Conservation (phyloP, 2,888 invertebrate species). For the Idaea biselata region DNA sequence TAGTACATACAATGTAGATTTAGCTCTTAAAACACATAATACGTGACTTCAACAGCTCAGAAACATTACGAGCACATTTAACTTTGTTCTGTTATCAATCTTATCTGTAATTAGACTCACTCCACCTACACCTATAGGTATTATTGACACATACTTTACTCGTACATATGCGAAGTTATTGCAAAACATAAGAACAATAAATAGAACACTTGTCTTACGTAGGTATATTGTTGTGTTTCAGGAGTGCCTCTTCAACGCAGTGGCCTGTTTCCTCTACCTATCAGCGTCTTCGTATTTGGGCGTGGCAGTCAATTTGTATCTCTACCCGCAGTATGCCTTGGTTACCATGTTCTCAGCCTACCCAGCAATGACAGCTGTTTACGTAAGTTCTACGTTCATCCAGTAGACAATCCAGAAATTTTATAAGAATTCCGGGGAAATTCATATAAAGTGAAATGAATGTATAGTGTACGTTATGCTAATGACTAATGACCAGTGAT, state of each 20-base stretch:
- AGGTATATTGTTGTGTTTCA: slow-evolving; percentile 55
- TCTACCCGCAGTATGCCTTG: slow-evolving; percentile 87
- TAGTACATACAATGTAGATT: too few species aligned
- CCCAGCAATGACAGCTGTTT: slow-evolving; percentile 93
- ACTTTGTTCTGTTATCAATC: background rate
- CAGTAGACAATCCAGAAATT: too few species aligned
- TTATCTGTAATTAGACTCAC: background rate
- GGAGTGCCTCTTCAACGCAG: slow-evolving; percentile 90
- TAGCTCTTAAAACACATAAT: background rate
- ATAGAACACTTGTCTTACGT: background rate
- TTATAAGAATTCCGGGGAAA: too few species aligned
- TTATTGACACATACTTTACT: background rate
- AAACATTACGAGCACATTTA: background rate
- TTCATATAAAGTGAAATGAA: too few species aligned
- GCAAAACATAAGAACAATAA: background rate
- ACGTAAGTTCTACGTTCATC: slow-evolving; percentile 82
- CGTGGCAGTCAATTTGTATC: slow-evolving; percentile 87
- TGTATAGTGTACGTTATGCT: too few species aligned
- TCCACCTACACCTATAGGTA: background rate
- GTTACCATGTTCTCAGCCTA: slow-evolving; percentile 89
- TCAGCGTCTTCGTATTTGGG: slow-evolving; percentile 90
- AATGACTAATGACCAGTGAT: too few species aligned
- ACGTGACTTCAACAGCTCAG: background rate
- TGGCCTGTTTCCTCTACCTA: slow-evolving; percentile 89
- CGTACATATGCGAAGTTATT: background rate